Conservation (phyloP, 2,113 vertebrate genomes). For the Paedocypris sp. region DNA sequence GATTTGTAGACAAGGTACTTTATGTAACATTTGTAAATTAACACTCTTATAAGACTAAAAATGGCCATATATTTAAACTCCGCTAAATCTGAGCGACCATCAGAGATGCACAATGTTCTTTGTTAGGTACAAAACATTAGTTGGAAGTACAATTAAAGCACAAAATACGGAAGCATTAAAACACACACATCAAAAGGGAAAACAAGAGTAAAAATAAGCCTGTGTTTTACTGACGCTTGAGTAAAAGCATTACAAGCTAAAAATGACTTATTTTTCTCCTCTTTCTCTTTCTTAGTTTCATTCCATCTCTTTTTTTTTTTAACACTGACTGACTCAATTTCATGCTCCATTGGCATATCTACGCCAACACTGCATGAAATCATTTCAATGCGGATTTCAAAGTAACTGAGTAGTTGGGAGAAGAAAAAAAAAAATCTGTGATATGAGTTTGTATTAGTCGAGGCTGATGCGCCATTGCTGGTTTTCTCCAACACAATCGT, state of each 20-base stretch:
- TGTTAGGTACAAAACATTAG: no score
- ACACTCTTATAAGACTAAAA: no score
- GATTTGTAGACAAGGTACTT: no score
- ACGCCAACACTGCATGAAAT: conserved; percentile 66
- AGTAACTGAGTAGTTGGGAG: conserved; percentile 63
- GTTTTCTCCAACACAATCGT: conserved; percentile 29
- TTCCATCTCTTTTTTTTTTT: conserved; percentile 36
- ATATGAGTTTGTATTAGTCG: conserved; percentile 63
- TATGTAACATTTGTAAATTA: no score
- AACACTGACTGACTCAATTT: conserved; percentile 71
- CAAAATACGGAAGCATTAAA: no score
- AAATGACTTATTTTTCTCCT: conserved; percentile 31
- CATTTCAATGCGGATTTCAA: conserved; percentile 67
- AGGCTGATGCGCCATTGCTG: conserved; percentile 52
- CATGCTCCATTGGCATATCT: conserved; percentile 69
- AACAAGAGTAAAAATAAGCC: background rate
- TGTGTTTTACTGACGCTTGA: conserved; percentile 20
- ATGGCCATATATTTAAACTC: no score
- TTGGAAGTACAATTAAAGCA: no score
- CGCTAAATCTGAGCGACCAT: no score
- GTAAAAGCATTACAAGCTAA: conserved; percentile 23
- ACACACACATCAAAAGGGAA: background rate
- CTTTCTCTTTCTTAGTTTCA: background rate
- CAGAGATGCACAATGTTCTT: no score
- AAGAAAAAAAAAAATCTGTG: conserved; percentile 62